Base-by-base conservation (phyloP, 2,888 invertebrate species). In the Euphydryas editha region DNA sequence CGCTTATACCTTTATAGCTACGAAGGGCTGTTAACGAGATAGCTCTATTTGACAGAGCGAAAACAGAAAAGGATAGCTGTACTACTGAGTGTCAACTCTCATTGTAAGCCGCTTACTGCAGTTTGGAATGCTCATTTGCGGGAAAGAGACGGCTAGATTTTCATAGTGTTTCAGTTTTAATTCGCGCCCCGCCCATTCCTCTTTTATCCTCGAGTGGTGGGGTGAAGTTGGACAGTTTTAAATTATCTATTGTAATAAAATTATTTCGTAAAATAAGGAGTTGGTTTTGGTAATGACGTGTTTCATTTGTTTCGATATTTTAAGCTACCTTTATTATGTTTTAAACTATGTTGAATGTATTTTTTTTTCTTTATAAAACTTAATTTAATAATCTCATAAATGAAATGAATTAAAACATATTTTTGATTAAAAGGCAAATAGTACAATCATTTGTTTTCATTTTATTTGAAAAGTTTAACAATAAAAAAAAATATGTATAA, bases 241-340 rank as follows among this genome's bases (percentile, higher is more conserved):
- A 92, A 90, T 92, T 92, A 91, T 91, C 91, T 89, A 90, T 92
- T 92, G 90, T 90, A 90, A 91, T 91, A 91, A 92, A 92, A 92
- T 92, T 89, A 91, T 92, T 92, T 90, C 81, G 82, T 82, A 81
- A 90, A 91, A 90, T 92, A 91, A 91, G 91, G 90, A 92, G 90
- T 92, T 90, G 90, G 87, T 87, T 90, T 86, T 87, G 87, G 83
- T 90, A 90, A 92, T 90, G 87, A 90, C 88, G 87, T 87, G 86
- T 88, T 90, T 88, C 87, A 90, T 91, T 88, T 88, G 85, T 84
- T 83, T 81, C 81, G 81, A 86, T 86, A 81, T 84, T 82, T 86
- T 83, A 72, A 71, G 65, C 63, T 60, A 57, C 36, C 51, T 42
- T 30, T 47, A 21, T 49, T 21, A 17, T 18, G 18, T 20, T 2